Evolutionary conservation across 2,888 invertebrate genomes (phyloP), one percentile per base, ranked within the genome.

Genomic region (Apamea crenata): DNA sequence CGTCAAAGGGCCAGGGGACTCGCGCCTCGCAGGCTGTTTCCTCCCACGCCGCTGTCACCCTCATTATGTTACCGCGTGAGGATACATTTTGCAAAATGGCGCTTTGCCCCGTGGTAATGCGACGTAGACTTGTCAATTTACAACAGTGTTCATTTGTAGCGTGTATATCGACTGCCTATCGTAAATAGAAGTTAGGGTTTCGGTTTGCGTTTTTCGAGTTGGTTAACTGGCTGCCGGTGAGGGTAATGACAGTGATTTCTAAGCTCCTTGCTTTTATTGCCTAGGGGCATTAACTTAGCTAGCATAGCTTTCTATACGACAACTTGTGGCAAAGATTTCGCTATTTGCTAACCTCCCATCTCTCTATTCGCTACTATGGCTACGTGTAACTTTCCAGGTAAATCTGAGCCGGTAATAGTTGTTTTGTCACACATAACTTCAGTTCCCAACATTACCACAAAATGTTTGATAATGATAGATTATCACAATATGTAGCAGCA

Each of bases 1-100:
- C 85, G 84, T 89, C 91, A 92, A 92, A 91, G 91, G 90, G 90
- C 92, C 90, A 86, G 90, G 89, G 91, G 90, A 86, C 88, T 89
- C 89, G 86, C 82, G 90, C 87, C 88, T 88, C 88, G 85, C 85
- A 83, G 90, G 80, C 91, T 88, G 91, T 88, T 89, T 85, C 90
- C 91, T 88, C 92, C 92, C 93, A 90, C 91, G 89, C 88, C 82
- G 87, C 91, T 92, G 92, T 90, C 93, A 89, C 92, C 90, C 90
- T 92, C 91, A 90, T 91, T 91, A 91, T 85, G 91, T 87, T 89
- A 86, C 89, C 87, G 91, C 88, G 92, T 86, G 89, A 89, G 88
- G 87, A 90, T 91, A 90, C 90, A 90, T 89, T 86, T 84, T 83
- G 90, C 90, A 84, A 89, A 89, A 89, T 90, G 89, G 87, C 89